Conservation (phyloP, 2,797 vertebrate species). For the Novumbra hubbsi region DNA sequence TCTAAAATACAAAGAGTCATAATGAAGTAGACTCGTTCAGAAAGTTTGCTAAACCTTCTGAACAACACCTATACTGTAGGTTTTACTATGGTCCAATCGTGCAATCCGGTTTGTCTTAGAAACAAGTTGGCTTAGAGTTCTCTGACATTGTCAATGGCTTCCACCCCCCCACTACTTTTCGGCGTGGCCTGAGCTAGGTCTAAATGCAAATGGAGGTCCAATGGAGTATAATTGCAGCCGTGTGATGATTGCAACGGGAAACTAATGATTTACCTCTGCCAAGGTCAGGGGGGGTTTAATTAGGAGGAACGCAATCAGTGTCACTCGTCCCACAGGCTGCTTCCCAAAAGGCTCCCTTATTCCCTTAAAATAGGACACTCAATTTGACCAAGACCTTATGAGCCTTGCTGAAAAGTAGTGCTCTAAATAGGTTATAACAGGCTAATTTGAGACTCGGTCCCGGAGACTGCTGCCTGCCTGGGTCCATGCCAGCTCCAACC, state of each 20-base stretch:
- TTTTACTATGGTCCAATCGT: background rate
- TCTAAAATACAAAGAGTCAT: background rate
- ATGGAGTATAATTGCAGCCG: conserved; percentile 80
- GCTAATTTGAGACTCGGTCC: background rate
- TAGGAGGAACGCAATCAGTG: conserved; percentile 82
- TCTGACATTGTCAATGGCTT: conserved; percentile 5
- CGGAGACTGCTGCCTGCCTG: conserved; percentile 75
- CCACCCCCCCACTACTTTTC: conserved; percentile 12
- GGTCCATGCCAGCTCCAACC: conserved; percentile 77
- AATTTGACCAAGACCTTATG: no score
- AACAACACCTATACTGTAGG: background rate
- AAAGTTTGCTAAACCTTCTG: background rate
- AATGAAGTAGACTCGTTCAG: background rate
- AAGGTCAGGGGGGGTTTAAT: conserved; percentile 85
- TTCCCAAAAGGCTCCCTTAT: background rate
- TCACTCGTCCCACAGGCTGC: conserved; percentile 38
- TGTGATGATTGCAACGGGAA: conserved; percentile 80
- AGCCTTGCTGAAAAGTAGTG: background rate
- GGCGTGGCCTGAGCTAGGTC: conserved; percentile 57
- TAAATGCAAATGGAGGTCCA: conserved; percentile 77
- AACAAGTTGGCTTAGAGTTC: background rate
- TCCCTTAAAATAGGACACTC: no score
- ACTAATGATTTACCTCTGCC: conserved; percentile 86
- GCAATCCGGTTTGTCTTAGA: background rate
- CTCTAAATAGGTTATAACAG: background rate